A percentile compares a stretch with the other conserved stretches of the same genome.
Conservation (phyloP, 1,140 invertebrate species). For the Drosophila suzukii region DNA sequence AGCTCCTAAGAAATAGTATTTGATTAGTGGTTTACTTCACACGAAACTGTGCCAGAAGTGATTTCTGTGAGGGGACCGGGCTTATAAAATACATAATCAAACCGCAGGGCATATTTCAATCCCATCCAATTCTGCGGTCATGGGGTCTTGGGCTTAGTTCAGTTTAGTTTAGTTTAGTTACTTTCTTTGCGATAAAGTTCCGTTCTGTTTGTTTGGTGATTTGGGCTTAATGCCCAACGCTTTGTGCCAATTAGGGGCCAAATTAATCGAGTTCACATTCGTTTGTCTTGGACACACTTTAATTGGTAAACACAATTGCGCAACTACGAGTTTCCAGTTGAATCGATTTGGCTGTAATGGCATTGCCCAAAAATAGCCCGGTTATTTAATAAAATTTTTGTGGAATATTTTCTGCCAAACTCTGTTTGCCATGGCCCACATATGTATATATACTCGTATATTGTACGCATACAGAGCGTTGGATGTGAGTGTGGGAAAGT, state of each 20-base stretch:
- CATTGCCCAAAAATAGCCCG: not conserved
- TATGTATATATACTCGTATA: too few species aligned
- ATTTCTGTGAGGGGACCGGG: not conserved
- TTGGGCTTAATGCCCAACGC: constrained; percentile 9
- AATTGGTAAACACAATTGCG: constrained; percentile 18
- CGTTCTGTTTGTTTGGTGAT: constrained; percentile 16
- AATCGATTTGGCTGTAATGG: constrained; percentile 8
- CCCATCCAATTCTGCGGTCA: not conserved
- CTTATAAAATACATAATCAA: constrained; percentile 31
- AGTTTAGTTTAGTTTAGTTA: constrained; percentile 18
- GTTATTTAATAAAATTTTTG: constrained; percentile 31
- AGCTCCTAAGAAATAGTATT: constrained; percentile 4
- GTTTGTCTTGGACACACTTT: constrained; percentile 23
- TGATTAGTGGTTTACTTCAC: constrained; percentile 26
- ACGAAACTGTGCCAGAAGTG: constrained; percentile 22
- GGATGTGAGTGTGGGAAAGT: constrained; percentile 24
- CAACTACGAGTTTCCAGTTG: constrained; percentile 17
- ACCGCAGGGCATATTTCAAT: constrained; percentile 39
- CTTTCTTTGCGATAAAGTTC: constrained; percentile 20
- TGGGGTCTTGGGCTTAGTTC: not conserved
- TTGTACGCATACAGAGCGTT: too few species aligned
- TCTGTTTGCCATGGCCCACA: constrained; percentile 13
- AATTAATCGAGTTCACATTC: constrained; percentile 27
- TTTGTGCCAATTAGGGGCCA: constrained; percentile 22
- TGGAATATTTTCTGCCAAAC: constrained; percentile 20